Conservation (phyloP, 1,140 invertebrate species). For the Leptinotarsa lineolata region DNA sequence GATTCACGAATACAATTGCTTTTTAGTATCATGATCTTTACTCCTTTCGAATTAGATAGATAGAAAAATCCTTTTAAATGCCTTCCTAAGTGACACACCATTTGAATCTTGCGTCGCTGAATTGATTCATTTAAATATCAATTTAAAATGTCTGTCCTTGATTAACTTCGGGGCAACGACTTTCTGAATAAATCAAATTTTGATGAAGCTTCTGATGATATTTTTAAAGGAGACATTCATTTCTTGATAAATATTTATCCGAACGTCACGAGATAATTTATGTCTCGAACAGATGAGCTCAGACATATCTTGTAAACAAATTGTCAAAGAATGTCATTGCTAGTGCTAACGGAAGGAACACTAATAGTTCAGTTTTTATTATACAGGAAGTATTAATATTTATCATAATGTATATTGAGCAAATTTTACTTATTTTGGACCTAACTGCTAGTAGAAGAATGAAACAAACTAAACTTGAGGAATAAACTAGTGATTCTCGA, state of each 20-base stretch:
- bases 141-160: not conserved
- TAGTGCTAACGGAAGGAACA: slow-evolving; percentile 9
- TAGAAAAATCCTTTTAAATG: too few species aligned
- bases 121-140: not conserved
- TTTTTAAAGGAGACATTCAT: slow-evolving; percentile 19
- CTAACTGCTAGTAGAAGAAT: too few species aligned
- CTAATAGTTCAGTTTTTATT: not conserved
- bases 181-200: not conserved
- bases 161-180: slow-evolving; percentile 3
- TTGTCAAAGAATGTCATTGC: slow-evolving; percentile 34
- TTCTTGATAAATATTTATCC: slow-evolving; percentile 15
- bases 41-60: too few species aligned
- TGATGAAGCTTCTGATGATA: not conserved
- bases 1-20: too few species aligned
- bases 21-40: too few species aligned
- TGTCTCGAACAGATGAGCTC: not conserved
- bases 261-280: slow-evolving; percentile 12
- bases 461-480: too few species aligned
- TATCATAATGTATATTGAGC: too few species aligned
- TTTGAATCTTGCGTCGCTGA: not conserved
- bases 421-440: too few species aligned
- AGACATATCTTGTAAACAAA: slow-evolving; percentile 30
- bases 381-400: too few species aligned
- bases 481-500: too few species aligned
- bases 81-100: too few species aligned